A percentile compares a stretch with the other conserved stretches of the same genome.
Conservation (phyloP, 1,140 invertebrate genomes). For the Diplogasteroides magnus region DNA sequence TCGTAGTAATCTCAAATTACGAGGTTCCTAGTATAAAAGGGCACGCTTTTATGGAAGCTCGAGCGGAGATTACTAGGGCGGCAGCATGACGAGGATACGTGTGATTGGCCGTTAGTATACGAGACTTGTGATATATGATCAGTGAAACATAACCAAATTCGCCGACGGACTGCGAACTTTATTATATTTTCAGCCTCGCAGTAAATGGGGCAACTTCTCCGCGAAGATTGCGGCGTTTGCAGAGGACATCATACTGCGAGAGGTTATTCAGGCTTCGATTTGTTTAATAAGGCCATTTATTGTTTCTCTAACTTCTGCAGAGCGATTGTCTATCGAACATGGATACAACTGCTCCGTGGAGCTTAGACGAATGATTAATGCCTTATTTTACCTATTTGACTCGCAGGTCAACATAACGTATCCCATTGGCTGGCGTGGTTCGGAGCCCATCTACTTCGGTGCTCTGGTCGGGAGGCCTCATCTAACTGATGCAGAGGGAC, state of each 20-base stretch:
- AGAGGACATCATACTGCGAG: slow-evolving; percentile 49
- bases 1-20: neutral
- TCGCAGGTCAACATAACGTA: slow-evolving; percentile 55
- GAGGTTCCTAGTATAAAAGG: no score
- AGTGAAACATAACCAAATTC: neutral
- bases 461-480: slow-evolving; percentile 51
- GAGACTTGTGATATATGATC: neutral
- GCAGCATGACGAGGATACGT: no score
- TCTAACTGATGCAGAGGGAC: slow-evolving; percentile 47
- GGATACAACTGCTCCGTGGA: no score
- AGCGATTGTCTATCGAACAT: no score
- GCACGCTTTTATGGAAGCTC: no score
- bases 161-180: neutral
- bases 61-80: no score
- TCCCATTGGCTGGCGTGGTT: slow-evolving; percentile 54
- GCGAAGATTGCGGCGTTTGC: slow-evolving; percentile 46
- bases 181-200: neutral
- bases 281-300: no score
- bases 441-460: slow-evolving; percentile 56
- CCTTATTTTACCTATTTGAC: no score
- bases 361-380: no score
- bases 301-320: no score
- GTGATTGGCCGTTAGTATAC: no score
- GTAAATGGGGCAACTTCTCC: slow-evolving; percentile 41
- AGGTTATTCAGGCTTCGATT: slow-evolving; percentile 36